Conservation (phyloP, 2,797 vertebrate species). For the Podarcis lilfordi region DNA sequence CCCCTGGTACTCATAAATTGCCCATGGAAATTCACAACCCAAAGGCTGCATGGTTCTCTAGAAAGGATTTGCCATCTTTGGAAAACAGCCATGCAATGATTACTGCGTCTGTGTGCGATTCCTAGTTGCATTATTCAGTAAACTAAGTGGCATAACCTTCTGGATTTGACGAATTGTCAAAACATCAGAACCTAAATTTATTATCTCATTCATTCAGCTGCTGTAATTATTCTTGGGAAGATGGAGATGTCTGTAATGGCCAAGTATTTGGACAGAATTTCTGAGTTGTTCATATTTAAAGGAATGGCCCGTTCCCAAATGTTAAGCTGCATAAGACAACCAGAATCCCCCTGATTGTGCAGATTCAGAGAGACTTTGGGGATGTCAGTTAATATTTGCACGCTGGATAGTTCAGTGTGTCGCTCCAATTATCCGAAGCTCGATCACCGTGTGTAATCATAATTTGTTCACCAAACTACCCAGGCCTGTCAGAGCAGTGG, state of each 20-base stretch:
- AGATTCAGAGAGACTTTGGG: slow-evolving; percentile 59
- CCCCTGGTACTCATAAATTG: background rate
- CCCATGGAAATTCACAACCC: background rate
- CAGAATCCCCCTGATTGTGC: slow-evolving; percentile 54
- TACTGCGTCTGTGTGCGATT: background rate
- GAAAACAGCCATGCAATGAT: background rate
- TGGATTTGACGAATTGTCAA: background rate
- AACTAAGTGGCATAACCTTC: background rate
- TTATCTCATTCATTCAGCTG: background rate
- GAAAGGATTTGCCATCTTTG: background rate
- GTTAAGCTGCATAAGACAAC: slow-evolving; percentile 35
- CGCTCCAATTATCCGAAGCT: slow-evolving; percentile 72
- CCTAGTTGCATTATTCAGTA: rapidly evolving
- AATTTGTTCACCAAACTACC: slow-evolving; percentile 77
- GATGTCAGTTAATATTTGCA: slow-evolving; percentile 62
- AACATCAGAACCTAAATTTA: slow-evolving; percentile 1
- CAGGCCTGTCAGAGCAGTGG: slow-evolving; percentile 75
- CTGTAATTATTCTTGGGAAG: slow-evolving; percentile 30
- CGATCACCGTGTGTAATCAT: slow-evolving; percentile 77
- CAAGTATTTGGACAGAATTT: slow-evolving; percentile 31
- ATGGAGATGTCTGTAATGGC: slow-evolving; percentile 27
- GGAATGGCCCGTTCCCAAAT: slow-evolving; percentile 31
- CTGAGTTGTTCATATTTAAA: slow-evolving; percentile 50
- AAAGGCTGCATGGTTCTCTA: too few relatives aligned
- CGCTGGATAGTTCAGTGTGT: slow-evolving; percentile 63